Percentiles rank a stretch among this genome's conserved stretches.
Evolutionary conservation across 1,140 invertebrate genomes (phyloP).

Genomic region (Heterodera schachtii): DNA sequence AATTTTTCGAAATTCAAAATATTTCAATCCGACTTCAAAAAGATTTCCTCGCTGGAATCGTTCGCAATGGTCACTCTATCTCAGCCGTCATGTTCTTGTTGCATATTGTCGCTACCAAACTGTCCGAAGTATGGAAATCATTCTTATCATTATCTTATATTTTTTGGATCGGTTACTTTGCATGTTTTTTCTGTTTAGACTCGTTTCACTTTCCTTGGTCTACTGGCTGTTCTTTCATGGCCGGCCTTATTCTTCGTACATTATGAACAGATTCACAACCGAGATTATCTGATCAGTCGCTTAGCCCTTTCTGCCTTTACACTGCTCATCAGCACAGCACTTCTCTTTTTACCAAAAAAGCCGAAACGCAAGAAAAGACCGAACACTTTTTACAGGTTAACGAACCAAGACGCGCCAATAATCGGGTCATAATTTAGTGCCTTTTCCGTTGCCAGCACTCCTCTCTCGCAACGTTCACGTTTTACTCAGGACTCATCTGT

Average conservation of each 20-base stretch:
- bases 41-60: not conserved
- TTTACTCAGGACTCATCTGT: not conserved
- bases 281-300: conserved; percentile 2
- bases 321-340: conserved; percentile 4
- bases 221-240: not conserved
- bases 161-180: not conserved
- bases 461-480: not conserved
- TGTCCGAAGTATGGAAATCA: not conserved
- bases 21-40: not conserved
- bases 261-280: conserved; percentile 1
- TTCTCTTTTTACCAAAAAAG: conserved; percentile 12
- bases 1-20: not conserved
- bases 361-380: not conserved
- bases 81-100: conserved; percentile 6
- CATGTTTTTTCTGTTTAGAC: not conserved
- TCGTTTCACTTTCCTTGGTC: not conserved
- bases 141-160: too few species aligned
- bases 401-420: too few species aligned
- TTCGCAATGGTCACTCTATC: not conserved
- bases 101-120: not conserved
- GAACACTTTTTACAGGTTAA: conserved; percentile 13
- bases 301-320: conserved; percentile 7
- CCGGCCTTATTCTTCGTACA: not conserved
- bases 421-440: not conserved
- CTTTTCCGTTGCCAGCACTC: not conserved